phyloP scores from a whole-genome alignment of 2,113 vertebrate genomes.

The Leucosticte australis region DNA sequence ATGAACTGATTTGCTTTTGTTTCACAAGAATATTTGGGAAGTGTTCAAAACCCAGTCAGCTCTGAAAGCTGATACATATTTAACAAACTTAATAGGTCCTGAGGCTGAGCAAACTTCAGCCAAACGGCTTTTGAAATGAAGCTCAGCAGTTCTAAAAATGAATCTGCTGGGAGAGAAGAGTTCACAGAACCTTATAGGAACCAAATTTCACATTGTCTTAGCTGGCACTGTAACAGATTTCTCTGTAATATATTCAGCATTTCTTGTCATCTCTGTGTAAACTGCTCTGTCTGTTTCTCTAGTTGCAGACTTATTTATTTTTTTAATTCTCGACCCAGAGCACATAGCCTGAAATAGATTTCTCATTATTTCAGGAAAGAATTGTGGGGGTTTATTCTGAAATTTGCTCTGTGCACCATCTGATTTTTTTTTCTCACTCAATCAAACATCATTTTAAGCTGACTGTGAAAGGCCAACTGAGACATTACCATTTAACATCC shows the following conservation, averaged over 20 bases:
- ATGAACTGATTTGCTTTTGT: constrained; percentile 14
- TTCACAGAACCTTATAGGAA: constrained; percentile 53
- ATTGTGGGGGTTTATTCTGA: not conserved
- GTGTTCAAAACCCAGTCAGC: constrained; percentile 1
- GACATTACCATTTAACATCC: constrained; percentile 82
- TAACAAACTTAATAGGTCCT: constrained; percentile 32
- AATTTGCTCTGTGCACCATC: constrained; percentile 16
- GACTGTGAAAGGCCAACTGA: constrained; percentile 38
- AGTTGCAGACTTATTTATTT: constrained; percentile 9
- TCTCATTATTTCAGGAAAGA: constrained; percentile 44
- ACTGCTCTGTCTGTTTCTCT: constrained; percentile 32
- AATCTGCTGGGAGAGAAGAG: constrained; percentile 45
- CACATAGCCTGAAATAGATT: constrained; percentile 33
- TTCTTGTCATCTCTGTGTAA: constrained; percentile 37
- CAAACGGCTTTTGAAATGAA: constrained; percentile 8
- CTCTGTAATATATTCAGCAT: constrained; percentile 50
- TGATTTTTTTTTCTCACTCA: not conserved
- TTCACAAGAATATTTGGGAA: not conserved
- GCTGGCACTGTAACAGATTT: constrained; percentile 57
- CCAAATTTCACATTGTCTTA: constrained; percentile 65
- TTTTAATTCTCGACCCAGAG: constrained; percentile 46
- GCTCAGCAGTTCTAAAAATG: constrained; percentile 50
- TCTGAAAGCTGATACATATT: constrained; percentile 26
- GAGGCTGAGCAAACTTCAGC: constrained; percentile 35
- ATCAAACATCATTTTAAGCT: constrained; percentile 27